phyloP scores from a whole-genome alignment of 2,888 invertebrate species.

The Pseudoips prasinana region DNA sequence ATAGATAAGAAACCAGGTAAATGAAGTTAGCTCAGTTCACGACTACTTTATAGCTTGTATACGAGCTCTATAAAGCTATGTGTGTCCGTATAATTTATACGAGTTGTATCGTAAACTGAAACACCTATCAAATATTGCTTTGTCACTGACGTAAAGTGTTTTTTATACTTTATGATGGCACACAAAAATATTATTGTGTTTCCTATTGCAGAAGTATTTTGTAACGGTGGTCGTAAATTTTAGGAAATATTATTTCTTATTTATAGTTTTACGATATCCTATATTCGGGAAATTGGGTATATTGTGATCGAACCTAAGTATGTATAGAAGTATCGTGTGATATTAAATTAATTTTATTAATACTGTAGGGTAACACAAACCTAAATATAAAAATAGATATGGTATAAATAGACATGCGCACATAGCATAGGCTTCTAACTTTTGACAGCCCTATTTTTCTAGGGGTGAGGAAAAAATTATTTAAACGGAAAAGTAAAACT shows the following conservation, averaged over 20 bases:
- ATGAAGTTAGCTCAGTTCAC: slow-evolving; percentile 38
- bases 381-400: no score
- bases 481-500: no score
- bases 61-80: slow-evolving; percentile 36
- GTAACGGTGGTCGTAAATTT: slow-evolving; percentile 13
- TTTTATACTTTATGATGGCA: slow-evolving; percentile 30
- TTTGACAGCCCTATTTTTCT: no score
- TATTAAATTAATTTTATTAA: no score
- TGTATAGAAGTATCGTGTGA: no score
- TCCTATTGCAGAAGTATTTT: slow-evolving; percentile 16
- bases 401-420: no score
- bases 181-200: slow-evolving; percentile 24
- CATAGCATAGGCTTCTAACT: no score
- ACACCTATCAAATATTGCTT: slow-evolving; percentile 49
- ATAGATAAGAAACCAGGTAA: slow-evolving; percentile 33
- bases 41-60: slow-evolving; percentile 53
- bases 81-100: slow-evolving; percentile 40
- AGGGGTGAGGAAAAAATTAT: no score
- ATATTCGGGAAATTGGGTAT: no score
- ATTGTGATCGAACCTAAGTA: no score
- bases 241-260: slow-evolving; percentile 4
- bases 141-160: slow-evolving; percentile 35
- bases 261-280: no score
- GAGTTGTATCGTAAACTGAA: slow-evolving; percentile 42
- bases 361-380: no score